These are phyloP conservation scores for Cossypha heuglini DNA, from an alignment of 2,797 vertebrate species.

Conservation along the genomic window DNA sequence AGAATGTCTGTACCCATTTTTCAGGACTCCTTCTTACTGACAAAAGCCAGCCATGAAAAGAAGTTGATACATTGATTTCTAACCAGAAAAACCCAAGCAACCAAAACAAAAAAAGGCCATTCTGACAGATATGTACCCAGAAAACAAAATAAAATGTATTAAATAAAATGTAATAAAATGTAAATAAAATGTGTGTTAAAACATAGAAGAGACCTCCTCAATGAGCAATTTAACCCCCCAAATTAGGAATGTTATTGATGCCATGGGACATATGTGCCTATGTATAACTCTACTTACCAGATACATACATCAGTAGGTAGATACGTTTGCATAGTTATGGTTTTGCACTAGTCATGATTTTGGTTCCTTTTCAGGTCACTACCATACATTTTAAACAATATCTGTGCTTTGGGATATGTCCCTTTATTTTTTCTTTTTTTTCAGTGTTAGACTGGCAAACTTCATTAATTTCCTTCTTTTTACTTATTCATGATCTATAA, in stretches of 20 bases:
- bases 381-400: background rate
- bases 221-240: background rate
- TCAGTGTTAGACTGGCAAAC: background rate
- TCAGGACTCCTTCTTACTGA: background rate
- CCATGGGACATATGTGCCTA: background rate
- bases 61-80: background rate
- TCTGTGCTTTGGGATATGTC: background rate
- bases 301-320: background rate
- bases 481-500: background rate
- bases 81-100: background rate
- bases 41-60: background rate
- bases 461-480: background rate
- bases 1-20: background rate
- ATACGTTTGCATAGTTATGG: background rate
- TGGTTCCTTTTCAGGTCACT: background rate
- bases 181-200: background rate
- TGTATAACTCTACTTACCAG: background rate
- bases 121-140: background rate
- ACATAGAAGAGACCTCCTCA: background rate
- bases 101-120: background rate
- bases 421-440: background rate
- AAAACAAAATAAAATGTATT: background rate
- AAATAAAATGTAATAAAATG: too few species aligned
- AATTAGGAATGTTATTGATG: background rate
- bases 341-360: background rate